Evolutionary conservation across 2,888 invertebrate genomes (phyloP), one percentile per base, ranked within the genome.

Genomic region (Pseudococcus viburni): DNA sequence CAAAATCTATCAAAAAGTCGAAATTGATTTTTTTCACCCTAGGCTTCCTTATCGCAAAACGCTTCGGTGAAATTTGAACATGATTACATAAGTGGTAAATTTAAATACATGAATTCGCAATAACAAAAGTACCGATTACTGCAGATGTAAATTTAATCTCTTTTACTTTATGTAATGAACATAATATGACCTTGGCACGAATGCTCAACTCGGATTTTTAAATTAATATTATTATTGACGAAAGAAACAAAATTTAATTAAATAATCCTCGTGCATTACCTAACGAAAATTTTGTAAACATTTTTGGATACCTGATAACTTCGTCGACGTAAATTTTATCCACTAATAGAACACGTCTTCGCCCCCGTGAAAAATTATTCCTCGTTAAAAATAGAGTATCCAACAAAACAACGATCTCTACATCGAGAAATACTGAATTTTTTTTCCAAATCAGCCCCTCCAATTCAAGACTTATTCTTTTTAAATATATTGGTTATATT

Each of bases 401-500:
- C 11, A 11, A 59, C n/a, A 59, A 33, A 33, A 73, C 19, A 6
- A 17, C 33, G 39, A 39, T 39, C 15, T 73, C 7, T 22, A 22
- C 9, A 19, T 22, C 7, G 73, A 73, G 33, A 73, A 73, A 73
- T 73, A 73, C 73, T 73, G 73, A 5, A 39, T 15, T 33, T 73
- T 39, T 33, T 42, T 7, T 42, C 26, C 3, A 15, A 33, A 33
- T 2, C 0, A 33, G 33, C 8, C 15, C 1, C 7, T 39, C 33
- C 19, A 0, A 1, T 19, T 33, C 33, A 73, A 33, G 73, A 15
- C 33, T 15, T 46, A 46, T 17, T 68, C 11, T 84, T 68, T 0
- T 84, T 88, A 17, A 94, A 91, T 91, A 94, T 93, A 73, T 92
- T 93, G 90, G 93, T 91, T 46, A 94, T 92, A 90, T 94, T 94